Percentiles rank a stretch among this genome's conserved stretches.
Conservation (phyloP, 2,113 vertebrate genomes). For the Xenus cinereus region DNA sequence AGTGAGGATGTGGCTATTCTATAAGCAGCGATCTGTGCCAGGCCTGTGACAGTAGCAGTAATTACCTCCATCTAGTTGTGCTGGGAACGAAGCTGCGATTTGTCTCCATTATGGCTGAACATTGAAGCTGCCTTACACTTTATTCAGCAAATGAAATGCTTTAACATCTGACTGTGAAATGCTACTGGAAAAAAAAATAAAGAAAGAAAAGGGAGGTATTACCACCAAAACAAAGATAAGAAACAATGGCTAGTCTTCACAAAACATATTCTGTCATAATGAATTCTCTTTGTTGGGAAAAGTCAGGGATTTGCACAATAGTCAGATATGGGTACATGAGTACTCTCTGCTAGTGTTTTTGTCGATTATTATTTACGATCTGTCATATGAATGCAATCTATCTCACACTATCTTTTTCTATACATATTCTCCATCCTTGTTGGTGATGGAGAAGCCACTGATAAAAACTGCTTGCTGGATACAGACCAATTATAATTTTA, state of each 20-base stretch:
- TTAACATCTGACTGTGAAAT: conserved; percentile 67
- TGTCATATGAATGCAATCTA: neutral
- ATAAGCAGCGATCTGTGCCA: conserved; percentile 65
- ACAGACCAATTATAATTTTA: neutral
- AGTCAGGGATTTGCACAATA: neutral
- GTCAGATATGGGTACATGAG: neutral
- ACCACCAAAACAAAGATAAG: neutral
- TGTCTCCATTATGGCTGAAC: conserved; percentile 74
- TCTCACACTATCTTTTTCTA: neutral
- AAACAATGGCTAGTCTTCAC: neutral
- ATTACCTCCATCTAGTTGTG: conserved; percentile 75
- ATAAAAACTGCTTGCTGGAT: neutral
- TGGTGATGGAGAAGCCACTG: neutral
- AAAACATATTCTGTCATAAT: neutral
- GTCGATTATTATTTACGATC: neutral
- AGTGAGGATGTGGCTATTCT: conserved; percentile 17
- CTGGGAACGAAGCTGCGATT: conserved; percentile 69
- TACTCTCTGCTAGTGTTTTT: neutral
- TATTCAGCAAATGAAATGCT: conserved; percentile 79
- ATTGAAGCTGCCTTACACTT: conserved; percentile 73
- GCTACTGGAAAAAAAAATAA: neutral
- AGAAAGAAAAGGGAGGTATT: neutral
- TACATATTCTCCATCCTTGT: neutral
- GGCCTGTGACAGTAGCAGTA: conserved; percentile 69
- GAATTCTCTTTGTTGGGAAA: neutral